Evolutionary conservation across 2,797 vertebrate genomes (phyloP).

Genomic region (Chromobotia macracanthus): DNA sequence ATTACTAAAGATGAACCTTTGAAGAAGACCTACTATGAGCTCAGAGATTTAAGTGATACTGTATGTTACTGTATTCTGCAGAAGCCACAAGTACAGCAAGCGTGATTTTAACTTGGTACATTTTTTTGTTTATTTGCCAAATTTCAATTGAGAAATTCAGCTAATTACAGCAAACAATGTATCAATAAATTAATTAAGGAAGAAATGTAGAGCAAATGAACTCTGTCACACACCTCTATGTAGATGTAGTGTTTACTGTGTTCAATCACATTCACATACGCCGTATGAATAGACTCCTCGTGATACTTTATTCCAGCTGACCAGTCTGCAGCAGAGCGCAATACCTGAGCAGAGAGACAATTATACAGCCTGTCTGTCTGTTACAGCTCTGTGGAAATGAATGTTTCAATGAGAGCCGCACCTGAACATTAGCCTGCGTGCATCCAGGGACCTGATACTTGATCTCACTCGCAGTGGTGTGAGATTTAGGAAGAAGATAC

Average conservation of each 20-base stretch:
- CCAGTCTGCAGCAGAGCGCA: constrained; percentile 93
- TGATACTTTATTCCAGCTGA: constrained; percentile 95
- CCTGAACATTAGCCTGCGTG: constrained; percentile 83
- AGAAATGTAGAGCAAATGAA: no score
- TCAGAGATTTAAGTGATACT: no score
- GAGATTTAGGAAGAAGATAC: constrained; percentile 91
- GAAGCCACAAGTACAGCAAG: no score
- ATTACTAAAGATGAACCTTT: no score
- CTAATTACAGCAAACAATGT: no score
- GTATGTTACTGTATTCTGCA: not conserved
- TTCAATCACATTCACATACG: constrained; percentile 83
- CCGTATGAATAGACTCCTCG: constrained; percentile 94
- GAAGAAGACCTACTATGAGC: no score
- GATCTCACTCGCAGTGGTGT: constrained; percentile 84
- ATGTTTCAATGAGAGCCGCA: constrained; percentile 60
- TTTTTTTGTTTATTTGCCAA: no score
- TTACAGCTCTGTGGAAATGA: not conserved
- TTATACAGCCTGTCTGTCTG: not conserved
- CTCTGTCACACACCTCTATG: constrained; percentile 83
- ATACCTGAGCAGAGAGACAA: constrained; percentile 74
- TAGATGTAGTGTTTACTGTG: constrained; percentile 94
- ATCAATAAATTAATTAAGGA: no score
- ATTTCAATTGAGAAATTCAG: no score
- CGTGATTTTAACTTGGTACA: no score
- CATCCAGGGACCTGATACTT: constrained; percentile 86